A percentile compares a stretch with the other conserved stretches of the same genome.
phyloP scores from a whole-genome alignment of 2,113 vertebrate species.

The Okapia johnstoni region DNA sequence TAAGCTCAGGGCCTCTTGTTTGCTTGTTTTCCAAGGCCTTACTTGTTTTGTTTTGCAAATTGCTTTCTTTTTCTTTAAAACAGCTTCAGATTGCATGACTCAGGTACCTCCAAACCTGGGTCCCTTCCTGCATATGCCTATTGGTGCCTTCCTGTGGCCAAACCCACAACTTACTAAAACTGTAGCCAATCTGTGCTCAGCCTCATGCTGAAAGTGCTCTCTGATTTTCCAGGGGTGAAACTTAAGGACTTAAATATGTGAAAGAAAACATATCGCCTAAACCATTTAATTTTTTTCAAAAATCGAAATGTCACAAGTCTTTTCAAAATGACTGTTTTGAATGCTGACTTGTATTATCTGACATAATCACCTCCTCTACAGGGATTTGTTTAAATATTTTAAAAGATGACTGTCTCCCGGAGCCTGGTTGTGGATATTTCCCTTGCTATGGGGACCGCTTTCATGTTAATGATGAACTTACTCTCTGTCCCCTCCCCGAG shows the following conservation, averaged over 20 bases:
- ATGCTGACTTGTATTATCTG: not conserved
- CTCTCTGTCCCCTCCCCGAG: rapidly evolving
- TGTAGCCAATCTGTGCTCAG: not conserved
- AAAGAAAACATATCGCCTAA: not conserved
- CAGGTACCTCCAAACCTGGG: not conserved
- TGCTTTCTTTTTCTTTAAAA: not conserved
- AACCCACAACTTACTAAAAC: not conserved
- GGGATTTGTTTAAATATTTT: not conserved
- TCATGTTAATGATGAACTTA: too few relatives aligned
- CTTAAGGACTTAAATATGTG: not conserved
- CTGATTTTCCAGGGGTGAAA: not conserved
- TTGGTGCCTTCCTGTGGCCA: rapidly evolving
- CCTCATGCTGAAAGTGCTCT: not conserved
- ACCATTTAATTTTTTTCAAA: not conserved
- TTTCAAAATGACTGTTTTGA: not conserved
- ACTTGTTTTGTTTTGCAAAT: not conserved
- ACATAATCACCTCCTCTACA: not conserved
- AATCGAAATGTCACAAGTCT: not conserved
- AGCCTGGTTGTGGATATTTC: too few relatives aligned
- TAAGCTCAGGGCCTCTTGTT: not conserved
- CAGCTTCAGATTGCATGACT: too few relatives aligned
- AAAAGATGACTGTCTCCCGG: not conserved
- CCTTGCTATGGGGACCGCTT: not conserved
- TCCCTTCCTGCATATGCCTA: not conserved
- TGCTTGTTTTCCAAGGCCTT: not conserved